Evolutionary conservation across 2,797 vertebrate species (phyloP), one percentile per base, ranked within the genome.

Genomic region (Peromyscus attwateri): DNA sequence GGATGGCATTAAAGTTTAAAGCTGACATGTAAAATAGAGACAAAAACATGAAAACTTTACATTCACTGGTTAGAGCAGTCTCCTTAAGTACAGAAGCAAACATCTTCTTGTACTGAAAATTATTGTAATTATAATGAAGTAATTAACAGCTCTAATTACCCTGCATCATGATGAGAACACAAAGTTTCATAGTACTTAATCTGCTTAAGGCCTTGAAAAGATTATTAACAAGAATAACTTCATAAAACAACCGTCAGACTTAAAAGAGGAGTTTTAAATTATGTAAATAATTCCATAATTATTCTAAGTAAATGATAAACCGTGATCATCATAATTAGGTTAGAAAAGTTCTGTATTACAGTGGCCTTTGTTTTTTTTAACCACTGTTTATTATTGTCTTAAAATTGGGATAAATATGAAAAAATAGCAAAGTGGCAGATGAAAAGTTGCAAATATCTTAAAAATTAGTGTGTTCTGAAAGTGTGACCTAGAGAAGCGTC

Each of bases 111-210:
- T 8, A 92, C 70, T 71, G 66, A 70, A 95, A 97, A 94, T 94
- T 94, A 92, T 43, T 91, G 11, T 84, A 95, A 97, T 97, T 96
- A 88, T 81, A 64, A 93, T 60, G 90, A 97, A 92, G 90, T 76
- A 96, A 96, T 97, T 93, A 97, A 96, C 82, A 92, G 81, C 71
- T 10, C 10, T 97, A 96, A 96, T 94, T 87, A 91, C 19, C 6
- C 68, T 87, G 16, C 13, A 2, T 94, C 93, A 95, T 64, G 64
- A 94, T 94, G 73, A 91, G 90, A 96, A 85, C 46, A 95, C 73
- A 82, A 89, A 85, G 95, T 96, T 96, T 85, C 23, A 21, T n/a
- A 81, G 11, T 34, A 85, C 55, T 96, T 92, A 88, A 70, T 88
- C 31, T 97, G 57, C 52, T 88, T 70, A 80, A 62, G 21, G 9